Percentiles rank a stretch among this genome's conserved stretches.
Evolutionary conservation across 2,113 vertebrate genomes (phyloP).

Genomic region (Hemichromis elongatus): DNA sequence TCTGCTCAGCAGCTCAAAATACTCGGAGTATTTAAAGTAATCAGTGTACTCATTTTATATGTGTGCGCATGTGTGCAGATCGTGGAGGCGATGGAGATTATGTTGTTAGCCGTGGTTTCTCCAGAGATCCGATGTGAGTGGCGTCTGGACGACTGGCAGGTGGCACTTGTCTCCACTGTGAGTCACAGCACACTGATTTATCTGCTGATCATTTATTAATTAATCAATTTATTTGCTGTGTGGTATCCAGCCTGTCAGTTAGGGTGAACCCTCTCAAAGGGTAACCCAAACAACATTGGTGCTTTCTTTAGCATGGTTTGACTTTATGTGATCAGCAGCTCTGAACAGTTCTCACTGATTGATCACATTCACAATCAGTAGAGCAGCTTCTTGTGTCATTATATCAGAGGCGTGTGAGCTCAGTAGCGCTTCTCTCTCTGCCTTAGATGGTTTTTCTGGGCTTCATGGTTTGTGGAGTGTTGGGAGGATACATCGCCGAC

Average conservation of each 20-base stretch:
- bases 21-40: not conserved
- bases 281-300: not conserved
- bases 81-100: slow-evolving; percentile 95
- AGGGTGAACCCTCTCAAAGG: not conserved
- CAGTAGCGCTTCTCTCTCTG: not conserved
- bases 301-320: not conserved
- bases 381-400: not conserved
- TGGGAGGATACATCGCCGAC: slow-evolving; percentile 85
- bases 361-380: not conserved
- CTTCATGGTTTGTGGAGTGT: slow-evolving; percentile 89
- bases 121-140: slow-evolving; percentile 90
- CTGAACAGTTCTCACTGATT: not conserved
- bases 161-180: slow-evolving; percentile 93
- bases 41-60: not conserved
- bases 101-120: slow-evolving; percentile 89
- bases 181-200: slow-evolving; percentile 34
- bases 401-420: not conserved
- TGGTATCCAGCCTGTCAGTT: no score
- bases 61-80: slow-evolving; percentile 68
- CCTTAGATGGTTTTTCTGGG: slow-evolving; percentile 94
- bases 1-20: not conserved
- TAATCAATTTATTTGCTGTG: not conserved
- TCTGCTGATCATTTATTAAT: not conserved
- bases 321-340: not conserved
- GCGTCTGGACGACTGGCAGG: slow-evolving; percentile 90